Evolutionary conservation across 2,113 vertebrate species (phyloP).

Genomic region (Microcebus jonahi): DNA sequence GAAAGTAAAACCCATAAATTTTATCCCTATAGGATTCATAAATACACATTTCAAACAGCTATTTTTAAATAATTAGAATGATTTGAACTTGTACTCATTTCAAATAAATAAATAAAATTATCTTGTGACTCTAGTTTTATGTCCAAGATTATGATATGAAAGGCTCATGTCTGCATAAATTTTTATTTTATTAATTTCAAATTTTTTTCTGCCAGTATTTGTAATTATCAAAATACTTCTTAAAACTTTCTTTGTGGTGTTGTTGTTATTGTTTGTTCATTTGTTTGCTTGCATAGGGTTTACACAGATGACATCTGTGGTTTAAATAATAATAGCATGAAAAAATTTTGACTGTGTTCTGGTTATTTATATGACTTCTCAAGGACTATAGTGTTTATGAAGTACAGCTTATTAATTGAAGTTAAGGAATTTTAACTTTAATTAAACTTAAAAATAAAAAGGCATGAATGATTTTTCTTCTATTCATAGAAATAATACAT

Average conservation of each 20-base stretch:
- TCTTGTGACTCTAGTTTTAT: conserved; percentile 56
- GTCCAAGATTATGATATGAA: conserved; percentile 47
- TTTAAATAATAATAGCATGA: neutral
- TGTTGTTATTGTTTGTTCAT: neutral
- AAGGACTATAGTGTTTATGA: neutral
- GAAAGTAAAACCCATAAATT: conserved; percentile 48
- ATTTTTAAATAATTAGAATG: conserved; percentile 67
- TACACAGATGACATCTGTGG: neutral
- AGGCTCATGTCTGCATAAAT: neutral
- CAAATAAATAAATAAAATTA: conserved; percentile 39
- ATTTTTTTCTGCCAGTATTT: conserved; percentile 55
- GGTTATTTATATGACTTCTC: neutral
- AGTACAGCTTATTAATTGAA: neutral
- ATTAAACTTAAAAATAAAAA: neutral
- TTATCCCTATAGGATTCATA: conserved; percentile 12
- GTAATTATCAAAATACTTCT: neutral
- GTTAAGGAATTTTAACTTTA: neutral
- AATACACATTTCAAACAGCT: neutral
- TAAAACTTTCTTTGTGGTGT: neutral
- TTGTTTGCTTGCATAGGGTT: neutral
- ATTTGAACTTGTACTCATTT: conserved; percentile 62
- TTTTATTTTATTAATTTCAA: conserved; percentile 35
- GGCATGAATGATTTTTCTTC: neutral
- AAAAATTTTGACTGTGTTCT: neutral
- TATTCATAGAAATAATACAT: neutral